Evolutionary conservation across 2,797 vertebrate genomes (phyloP).

Genomic region (Clarias pachynema): DNA sequence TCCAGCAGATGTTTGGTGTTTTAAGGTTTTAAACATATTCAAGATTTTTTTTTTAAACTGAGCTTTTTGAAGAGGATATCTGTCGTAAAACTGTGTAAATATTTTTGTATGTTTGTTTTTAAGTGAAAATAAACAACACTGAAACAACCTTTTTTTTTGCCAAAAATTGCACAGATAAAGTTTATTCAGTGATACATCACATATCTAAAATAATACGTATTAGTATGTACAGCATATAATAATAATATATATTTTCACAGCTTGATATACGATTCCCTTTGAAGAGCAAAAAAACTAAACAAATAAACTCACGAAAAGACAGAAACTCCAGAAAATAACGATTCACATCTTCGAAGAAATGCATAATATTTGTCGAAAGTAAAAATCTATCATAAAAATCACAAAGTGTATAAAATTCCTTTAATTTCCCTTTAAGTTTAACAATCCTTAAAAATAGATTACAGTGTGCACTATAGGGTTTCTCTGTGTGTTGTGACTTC

Average conservation of each 20-base stretch:
- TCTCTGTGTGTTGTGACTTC: background rate
- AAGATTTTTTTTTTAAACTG: background rate
- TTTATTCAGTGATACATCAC: slow-evolving; percentile 87
- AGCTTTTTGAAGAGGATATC: background rate
- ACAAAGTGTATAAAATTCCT: slow-evolving; percentile 81
- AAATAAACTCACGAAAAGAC: slow-evolving; percentile 72
- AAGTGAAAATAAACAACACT: background rate
- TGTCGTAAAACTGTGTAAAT: background rate
- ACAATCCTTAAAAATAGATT: slow-evolving; percentile 70
- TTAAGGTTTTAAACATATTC: background rate
- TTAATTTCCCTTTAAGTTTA: slow-evolving; percentile 86
- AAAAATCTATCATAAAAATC: slow-evolving; percentile 80
- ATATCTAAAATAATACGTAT: slow-evolving; percentile 79
- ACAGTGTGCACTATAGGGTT: slow-evolving; percentile 75
- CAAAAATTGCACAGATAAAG: slow-evolving; percentile 52
- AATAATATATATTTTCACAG: slow-evolving; percentile 89
- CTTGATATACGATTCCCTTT: slow-evolving; percentile 88
- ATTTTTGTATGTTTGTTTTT: background rate
- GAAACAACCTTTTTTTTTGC: slow-evolving; percentile 8
- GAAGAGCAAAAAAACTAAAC: slow-evolving; percentile 74
- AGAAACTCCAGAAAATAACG: slow-evolving; percentile 77
- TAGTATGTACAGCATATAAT: slow-evolving; percentile 87
- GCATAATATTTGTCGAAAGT: slow-evolving; percentile 77
- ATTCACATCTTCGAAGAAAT: slow-evolving; percentile 87
- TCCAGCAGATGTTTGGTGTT: background rate